Percentiles rank a stretch among this genome's conserved stretches.
Evolutionary conservation across 2,113 vertebrate genomes (phyloP).

Genomic region (pig (Sus scrofa)): T2T-Sscrofa CM000820.6:139299501-139300000

Average conservation of each 20-base stretch:
- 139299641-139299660: accelerated
- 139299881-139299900: no score
- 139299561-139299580: background rate
- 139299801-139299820: no score
- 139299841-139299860: no score
- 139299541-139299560: background rate
- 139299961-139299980: background rate
- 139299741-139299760: background rate
- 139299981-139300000: background rate
- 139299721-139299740: accelerated
- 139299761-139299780: background rate
- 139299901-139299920: no score
- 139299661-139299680: accelerated
- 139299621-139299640: background rate
- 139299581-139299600: background rate
- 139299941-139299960: background rate
- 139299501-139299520: background rate
- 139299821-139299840: no score
- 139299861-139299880: no score
- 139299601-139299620: background rate
- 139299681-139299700: accelerated
- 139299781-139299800: no score
- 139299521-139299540: background rate
- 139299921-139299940: background rate
- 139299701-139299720: background rate